A percentile compares a stretch with the other conserved stretches of the same genome.
phyloP scores from a whole-genome alignment of 2,113 vertebrate genomes.

The Euleptes europaea region DNA sequence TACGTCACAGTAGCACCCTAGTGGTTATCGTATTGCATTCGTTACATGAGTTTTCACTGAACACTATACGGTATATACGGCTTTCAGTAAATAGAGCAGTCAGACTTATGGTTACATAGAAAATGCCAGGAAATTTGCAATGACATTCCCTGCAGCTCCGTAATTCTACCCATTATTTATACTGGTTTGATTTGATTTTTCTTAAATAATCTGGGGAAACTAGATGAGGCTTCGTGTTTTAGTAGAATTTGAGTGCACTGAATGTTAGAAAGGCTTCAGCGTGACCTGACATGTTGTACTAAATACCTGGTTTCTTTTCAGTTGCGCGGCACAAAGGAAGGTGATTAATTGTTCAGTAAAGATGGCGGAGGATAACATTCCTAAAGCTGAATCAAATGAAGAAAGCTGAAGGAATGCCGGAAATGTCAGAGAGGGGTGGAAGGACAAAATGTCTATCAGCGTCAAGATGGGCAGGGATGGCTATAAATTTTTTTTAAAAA shows the following conservation, averaged over 20 bases:
- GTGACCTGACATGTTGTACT: constrained; percentile 57
- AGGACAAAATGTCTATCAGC: background rate
- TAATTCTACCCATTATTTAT: constrained; percentile 83
- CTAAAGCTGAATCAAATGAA: background rate
- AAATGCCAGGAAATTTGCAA: constrained; percentile 81
- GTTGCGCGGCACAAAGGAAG: background rate
- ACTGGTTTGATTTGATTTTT: constrained; percentile 76
- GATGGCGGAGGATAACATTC: background rate
- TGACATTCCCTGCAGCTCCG: constrained; percentile 84
- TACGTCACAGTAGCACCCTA: constrained; percentile 81
- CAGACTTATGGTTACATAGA: constrained; percentile 75
- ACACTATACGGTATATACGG: constrained; percentile 78
- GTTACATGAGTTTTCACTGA: constrained; percentile 76
- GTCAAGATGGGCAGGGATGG: background rate
- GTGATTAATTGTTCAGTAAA: background rate
- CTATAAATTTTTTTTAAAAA: background rate
- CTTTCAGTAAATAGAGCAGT: constrained; percentile 79
- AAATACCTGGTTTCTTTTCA: constrained; percentile 42
- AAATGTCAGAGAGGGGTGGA: background rate
- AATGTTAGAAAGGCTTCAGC: constrained; percentile 56
- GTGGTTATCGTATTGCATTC: constrained; percentile 82
- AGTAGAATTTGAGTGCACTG: constrained; percentile 64
- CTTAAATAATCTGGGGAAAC: constrained; percentile 69
- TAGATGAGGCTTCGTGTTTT: constrained; percentile 73
- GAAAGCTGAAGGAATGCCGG: background rate